These are phyloP conservation scores for Geothlypis trichas DNA, from an alignment of 2,113 vertebrate genomes.

Conservation along the genomic window DNA sequence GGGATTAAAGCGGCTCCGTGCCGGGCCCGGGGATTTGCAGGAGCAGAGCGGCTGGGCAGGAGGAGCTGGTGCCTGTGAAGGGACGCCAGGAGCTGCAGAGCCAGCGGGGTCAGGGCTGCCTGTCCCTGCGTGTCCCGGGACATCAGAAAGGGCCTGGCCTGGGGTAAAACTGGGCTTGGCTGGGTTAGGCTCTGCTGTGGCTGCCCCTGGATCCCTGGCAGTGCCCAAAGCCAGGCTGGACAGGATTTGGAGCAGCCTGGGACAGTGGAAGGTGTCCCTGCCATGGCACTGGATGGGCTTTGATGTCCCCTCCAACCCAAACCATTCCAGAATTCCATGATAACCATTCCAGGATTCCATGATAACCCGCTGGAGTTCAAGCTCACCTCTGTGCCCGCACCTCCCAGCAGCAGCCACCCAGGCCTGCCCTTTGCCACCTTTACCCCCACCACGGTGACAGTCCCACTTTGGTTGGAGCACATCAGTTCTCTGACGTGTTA, in stretches of 20 bases:
- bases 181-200: neutral
- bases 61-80: neutral
- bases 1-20: neutral
- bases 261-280: neutral
- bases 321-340: neutral
- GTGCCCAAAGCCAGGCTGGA: neutral
- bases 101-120: neutral
- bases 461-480: accelerated
- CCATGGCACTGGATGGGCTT: accelerated
- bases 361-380: neutral
- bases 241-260: accelerated
- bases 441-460: accelerated
- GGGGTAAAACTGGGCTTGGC: neutral
- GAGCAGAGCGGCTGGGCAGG: neutral
- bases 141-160: accelerated
- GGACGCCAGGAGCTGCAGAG: neutral
- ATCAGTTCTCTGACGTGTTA: neutral
- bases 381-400: neutral
- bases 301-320: neutral
- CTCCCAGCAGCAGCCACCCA: too few species aligned
- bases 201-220: neutral
- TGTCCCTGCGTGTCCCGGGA: neutral
- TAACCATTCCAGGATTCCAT: neutral
- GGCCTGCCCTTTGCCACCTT: neutral
- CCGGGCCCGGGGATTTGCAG: neutral